A percentile compares a stretch with the other conserved stretches of the same genome.
Evolutionary conservation across 2,888 invertebrate species (phyloP).

Genomic region (Sylvicola fuscatus): DNA sequence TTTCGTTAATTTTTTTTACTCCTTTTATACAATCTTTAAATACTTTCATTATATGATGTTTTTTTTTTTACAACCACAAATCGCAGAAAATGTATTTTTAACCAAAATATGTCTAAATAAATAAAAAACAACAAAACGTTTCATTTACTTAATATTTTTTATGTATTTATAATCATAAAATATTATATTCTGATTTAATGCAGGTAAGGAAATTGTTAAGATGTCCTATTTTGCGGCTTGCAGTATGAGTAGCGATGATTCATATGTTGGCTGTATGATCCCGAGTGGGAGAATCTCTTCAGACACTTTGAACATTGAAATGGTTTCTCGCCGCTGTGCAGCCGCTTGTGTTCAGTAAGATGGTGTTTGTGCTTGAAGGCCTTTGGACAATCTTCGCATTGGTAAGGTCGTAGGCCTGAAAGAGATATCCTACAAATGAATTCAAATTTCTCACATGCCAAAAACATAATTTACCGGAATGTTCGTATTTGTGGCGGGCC

Average conservation of each 20-base stretch:
- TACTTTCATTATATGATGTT: no score
- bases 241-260: conserved; percentile 99
- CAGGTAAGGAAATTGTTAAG: no score
- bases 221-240: conserved; percentile 49
- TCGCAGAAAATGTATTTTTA: no score
- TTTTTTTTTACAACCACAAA: no score
- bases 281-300: conserved; percentile 97
- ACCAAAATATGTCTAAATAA: no score
- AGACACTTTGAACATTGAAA: conserved; percentile 98
- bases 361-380: conserved; percentile 99
- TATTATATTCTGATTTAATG: no score
- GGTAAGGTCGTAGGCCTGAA: conserved; percentile 94
- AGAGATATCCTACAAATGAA: conserved; percentile 7
- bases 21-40: no score
- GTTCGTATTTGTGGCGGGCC: conserved; percentile 98
- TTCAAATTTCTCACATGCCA: not conserved
- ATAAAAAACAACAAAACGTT: no score
- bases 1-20: no score
- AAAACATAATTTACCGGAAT: conserved; percentile 64
- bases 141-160: no score
- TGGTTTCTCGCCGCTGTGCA: conserved; percentile 94
- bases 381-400: conserved; percentile 91
- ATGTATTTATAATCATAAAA: no score
- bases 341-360: conserved; percentile 93
- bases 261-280: conserved; percentile 99